A percentile compares a stretch with the other conserved stretches of the same genome.
Conservation (phyloP, 2,797 vertebrate genomes). For the Esox masquinongy region DNA sequence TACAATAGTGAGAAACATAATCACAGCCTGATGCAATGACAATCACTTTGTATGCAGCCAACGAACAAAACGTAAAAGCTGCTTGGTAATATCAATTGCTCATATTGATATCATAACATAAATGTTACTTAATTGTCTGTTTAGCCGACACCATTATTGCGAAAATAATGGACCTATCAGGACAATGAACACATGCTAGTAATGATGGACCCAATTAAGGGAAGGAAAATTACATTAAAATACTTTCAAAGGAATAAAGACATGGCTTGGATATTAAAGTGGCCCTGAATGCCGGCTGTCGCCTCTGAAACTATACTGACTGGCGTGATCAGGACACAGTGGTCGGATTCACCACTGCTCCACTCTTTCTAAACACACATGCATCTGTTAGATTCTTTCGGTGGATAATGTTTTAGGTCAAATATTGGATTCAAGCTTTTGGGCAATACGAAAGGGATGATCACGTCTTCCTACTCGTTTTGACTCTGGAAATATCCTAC, state of each 20-base stretch:
- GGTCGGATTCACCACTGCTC: neutral
- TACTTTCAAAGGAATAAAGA: neutral
- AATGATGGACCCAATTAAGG: neutral
- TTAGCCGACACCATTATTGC: neutral
- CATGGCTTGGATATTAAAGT: neutral
- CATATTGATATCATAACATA: neutral
- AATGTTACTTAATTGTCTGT: neutral
- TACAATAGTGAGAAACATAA: too few species aligned
- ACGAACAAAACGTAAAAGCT: too few species aligned
- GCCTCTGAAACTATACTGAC: constrained; percentile 4
- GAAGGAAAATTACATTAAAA: neutral
- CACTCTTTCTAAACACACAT: neutral
- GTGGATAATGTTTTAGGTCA: neutral
- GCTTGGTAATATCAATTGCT: too few species aligned
- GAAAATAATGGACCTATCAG: neutral
- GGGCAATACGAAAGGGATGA: neutral
- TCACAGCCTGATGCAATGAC: too few species aligned
- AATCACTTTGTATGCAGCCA: too few species aligned
- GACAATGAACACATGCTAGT: neutral
- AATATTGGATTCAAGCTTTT: neutral
- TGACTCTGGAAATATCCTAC: neutral
- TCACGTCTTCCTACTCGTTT: neutral
- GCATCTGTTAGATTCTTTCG: neutral
- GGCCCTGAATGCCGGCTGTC: neutral
- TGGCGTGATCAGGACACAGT: constrained; percentile 12